phyloP scores from a whole-genome alignment of 2,888 invertebrate genomes.

The Panzeria rudis region DNA sequence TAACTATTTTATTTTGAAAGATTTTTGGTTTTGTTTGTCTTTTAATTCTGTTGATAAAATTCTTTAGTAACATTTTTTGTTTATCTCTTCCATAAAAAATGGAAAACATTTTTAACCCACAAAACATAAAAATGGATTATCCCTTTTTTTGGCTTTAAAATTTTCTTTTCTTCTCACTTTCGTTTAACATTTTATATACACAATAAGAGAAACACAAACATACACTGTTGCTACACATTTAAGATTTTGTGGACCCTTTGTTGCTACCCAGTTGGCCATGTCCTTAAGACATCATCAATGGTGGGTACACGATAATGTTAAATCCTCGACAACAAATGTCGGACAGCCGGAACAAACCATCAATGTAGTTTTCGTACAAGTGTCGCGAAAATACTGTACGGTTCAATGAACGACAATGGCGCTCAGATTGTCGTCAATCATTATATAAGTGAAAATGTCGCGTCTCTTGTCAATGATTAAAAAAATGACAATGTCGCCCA shows the following conservation, averaged over 20 bases:
- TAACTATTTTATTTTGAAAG: slow-evolving; percentile 7
- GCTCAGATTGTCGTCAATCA: too few species aligned
- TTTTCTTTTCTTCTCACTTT: slow-evolving; percentile 26
- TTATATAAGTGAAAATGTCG: too few species aligned
- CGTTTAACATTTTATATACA: slow-evolving; percentile 21
- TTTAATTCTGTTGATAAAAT: slow-evolving; percentile 16
- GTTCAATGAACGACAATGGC: too few species aligned
- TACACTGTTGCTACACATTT: slow-evolving; percentile 10
- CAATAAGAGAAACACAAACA: slow-evolving; percentile 1
- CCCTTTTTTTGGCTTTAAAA: slow-evolving; percentile 64
- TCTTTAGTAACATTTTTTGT: slow-evolving; percentile 41
- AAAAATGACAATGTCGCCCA: too few species aligned
- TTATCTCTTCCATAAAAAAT: slow-evolving; percentile 45
- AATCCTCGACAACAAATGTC: too few species aligned
- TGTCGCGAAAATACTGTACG: too few species aligned
- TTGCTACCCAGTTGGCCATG: too few species aligned
- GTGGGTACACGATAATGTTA: too few species aligned
- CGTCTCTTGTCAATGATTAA: too few species aligned
- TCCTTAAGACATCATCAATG: too few species aligned
- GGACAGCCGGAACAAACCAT: too few species aligned
- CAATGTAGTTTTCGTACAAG: too few species aligned
- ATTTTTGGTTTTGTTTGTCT: slow-evolving; percentile 17
- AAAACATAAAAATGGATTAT: slow-evolving; percentile 67
- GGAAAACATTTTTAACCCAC: slow-evolving; percentile 58
- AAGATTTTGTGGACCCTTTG: slow-evolving; percentile 15